Conservation (phyloP, 2,888 invertebrate species). For the Gnatocerus cornutus region DNA sequence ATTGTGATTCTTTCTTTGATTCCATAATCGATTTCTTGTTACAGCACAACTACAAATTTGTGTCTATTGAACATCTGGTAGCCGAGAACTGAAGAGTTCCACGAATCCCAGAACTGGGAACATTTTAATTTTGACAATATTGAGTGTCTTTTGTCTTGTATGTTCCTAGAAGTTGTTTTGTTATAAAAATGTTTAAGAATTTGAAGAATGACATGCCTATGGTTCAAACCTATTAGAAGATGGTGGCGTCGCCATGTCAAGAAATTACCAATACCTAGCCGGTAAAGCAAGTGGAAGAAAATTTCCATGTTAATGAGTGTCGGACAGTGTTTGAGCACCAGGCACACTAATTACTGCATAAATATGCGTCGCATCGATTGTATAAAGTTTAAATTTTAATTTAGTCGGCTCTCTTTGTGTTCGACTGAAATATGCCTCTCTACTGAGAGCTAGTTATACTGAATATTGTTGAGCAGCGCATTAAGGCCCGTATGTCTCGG, state of each 20-base stretch:
- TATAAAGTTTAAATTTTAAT: constrained; percentile 66
- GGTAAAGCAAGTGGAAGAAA: constrained; percentile 34
- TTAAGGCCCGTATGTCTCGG: constrained; percentile 64
- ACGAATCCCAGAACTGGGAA: constrained; percentile 7
- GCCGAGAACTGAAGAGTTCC: constrained; percentile 19
- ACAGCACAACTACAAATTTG: constrained; percentile 16
- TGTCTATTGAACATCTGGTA: constrained; percentile 33
- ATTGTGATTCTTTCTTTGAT: background rate
- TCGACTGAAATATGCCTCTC: constrained; percentile 60
- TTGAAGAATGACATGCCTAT: constrained; percentile 18
- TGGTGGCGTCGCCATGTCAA: constrained; percentile 35
- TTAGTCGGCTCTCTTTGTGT: constrained; percentile 67
- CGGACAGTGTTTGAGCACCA: constrained; percentile 51
- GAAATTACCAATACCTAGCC: constrained; percentile 44
- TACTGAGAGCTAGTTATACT: constrained; percentile 64
- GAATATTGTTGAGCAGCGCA: constrained; percentile 65
- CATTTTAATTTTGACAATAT: constrained; percentile 17
- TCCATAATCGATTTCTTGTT: constrained; percentile 23
- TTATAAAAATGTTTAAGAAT: too few relatives aligned
- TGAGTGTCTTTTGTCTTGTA: constrained; percentile 8
- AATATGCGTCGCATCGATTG: constrained; percentile 64
- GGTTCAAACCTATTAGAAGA: constrained; percentile 15
- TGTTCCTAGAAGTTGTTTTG: constrained; percentile 11
- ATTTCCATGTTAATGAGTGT: constrained; percentile 60
- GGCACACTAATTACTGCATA: constrained; percentile 67